A percentile compares a stretch with the other conserved stretches of the same genome.
Conservation (phyloP, 2,888 invertebrate genomes). For the Acanthoscelides obtectus region DNA sequence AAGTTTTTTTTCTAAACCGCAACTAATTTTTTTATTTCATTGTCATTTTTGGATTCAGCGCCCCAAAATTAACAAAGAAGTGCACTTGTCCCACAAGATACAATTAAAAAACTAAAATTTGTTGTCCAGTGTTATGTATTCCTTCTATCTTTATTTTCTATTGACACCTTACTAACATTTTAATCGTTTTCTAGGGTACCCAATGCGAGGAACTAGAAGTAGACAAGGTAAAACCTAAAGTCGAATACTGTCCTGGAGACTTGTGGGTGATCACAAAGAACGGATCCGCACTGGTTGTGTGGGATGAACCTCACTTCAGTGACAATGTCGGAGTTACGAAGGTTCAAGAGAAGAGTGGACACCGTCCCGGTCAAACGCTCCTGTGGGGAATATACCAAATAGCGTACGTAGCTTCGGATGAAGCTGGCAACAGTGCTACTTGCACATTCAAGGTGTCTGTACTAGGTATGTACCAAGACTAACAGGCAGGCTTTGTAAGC, state of each 20-base stretch:
- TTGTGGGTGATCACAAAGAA: slow-evolving; percentile 92
- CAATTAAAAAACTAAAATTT: too few species aligned
- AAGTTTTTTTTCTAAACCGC: too few species aligned
- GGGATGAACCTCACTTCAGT: slow-evolving; percentile 89
- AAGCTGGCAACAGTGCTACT: slow-evolving; percentile 84
- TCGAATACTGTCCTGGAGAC: slow-evolving; percentile 89
- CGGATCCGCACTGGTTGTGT: slow-evolving; percentile 82
- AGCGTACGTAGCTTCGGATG: slow-evolving; percentile 90
- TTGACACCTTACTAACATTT: too few species aligned
- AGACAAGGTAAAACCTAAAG: slow-evolving; percentile 67
- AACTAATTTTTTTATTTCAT: too few species aligned
- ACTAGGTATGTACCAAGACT: slow-evolving; percentile 70
- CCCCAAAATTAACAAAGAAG: too few species aligned
- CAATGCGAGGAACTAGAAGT: slow-evolving; percentile 72
- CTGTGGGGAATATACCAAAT: slow-evolving; percentile 91
- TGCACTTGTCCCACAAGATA: too few species aligned
- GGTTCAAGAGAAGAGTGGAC: slow-evolving; percentile 80
- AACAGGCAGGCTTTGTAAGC: too few species aligned
- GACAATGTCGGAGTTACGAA: slow-evolving; percentile 81
- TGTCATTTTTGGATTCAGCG: too few species aligned
- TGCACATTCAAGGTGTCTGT: slow-evolving; percentile 91
- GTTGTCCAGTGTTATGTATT: too few species aligned
- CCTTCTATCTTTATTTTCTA: too few species aligned
- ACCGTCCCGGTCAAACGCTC: slow-evolving; percentile 80
- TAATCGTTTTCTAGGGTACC: slow-evolving; percentile 58